Evolutionary conservation across 2,888 invertebrate genomes (phyloP), one percentile per base, ranked within the genome.

Genomic region (Callinectes sapidus): DNA sequence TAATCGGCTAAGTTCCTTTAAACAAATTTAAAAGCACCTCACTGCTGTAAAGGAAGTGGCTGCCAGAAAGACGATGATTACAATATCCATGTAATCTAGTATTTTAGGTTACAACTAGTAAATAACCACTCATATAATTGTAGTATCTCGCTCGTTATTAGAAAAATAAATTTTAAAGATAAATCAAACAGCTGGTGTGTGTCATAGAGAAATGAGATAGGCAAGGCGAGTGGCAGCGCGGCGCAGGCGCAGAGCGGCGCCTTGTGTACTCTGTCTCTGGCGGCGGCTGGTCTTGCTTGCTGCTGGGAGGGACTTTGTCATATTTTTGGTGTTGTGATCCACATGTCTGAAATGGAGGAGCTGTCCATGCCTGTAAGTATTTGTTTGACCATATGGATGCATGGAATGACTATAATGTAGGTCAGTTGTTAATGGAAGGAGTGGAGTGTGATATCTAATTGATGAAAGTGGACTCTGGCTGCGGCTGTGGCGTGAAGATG

Each of bases 261-360:
- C 81, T 87, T 55, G 32, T 87, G 87, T 71, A 92, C 92, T 92
- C 92, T 92, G 92, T 92, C 92, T 92, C 90, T 90, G 90, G 90
- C 92, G 48, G 87, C 92, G 39, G 32, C 54, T 87, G 77, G 77
- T 87, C 87, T 90, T 92, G 77, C 87, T 87, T 87, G 86, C 13
- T 18, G 77, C 54, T 28, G 77, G 8, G 28, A 32, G 66, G 90
- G 92, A 90, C 92, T 92, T 66, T 77, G 90, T 77, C 42, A 71
- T 55, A 87, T 91, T 90, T 87, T 85, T 32, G 16, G 35, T 61
- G 32, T 55, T 39, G 42, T 77, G 48, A 28, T 23, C n/a, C 48
- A 18, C 48, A 92, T 92, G 92, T 66, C 92, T n/a, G 92, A 92
- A 32, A 77, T 55, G n/a, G 92, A 92, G 61, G 90, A 90, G 39